Base-by-base conservation (phyloP, 1,140 invertebrate genomes). In the Brachionus manjavacas region DNA sequence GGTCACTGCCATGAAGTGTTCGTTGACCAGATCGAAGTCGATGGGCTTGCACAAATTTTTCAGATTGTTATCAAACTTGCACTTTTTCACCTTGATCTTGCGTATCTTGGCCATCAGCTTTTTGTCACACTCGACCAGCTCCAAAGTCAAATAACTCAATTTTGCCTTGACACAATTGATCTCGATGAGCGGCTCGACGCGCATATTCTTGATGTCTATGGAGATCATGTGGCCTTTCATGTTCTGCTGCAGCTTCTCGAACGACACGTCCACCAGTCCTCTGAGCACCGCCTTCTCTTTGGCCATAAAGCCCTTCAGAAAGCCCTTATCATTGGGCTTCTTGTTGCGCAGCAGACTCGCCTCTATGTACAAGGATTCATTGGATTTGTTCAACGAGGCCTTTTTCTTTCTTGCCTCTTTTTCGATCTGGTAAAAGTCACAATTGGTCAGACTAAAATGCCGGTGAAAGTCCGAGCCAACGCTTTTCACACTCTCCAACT, bases 41-140 rank as follows among this genome's bases (percentile, higher is more conserved):
- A 81, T 60, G 11, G 79, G 79, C 41, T 81, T 81, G 25, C 31
- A 16, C 20, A 81, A 81, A 60, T 81, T 81, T 39, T 81, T 81
- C 41, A 81, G 46, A 81, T 81, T 81, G 41, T 81, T 2, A 9
- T 81, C 79, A 81, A 81, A 81, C 52, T 81, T 81, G 52, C 79
- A 81, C 25, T 81, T 81, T 60, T 68, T 60, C 1, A 60, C n/a
- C 31, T 81, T 81, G 20, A 81, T 60, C 52, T 64, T 81, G 9
- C 52, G 8, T 11, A 81, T 81, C 25, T 81, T 81, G 7, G 52
- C 52, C 49, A 81, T 49, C 25, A 55, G 12, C 9, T 80, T 80
- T 4, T 0, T n/a, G 14, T 55, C 12, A 52, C 20, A 9, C 14
- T 68, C 79, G 52, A 64, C 52, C 25, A 68, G 31, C 23, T 81